These are phyloP conservation scores for Papilio elwesi DNA, from an alignment of 2,888 invertebrate genomes.

Conservation along the genomic window DNA sequence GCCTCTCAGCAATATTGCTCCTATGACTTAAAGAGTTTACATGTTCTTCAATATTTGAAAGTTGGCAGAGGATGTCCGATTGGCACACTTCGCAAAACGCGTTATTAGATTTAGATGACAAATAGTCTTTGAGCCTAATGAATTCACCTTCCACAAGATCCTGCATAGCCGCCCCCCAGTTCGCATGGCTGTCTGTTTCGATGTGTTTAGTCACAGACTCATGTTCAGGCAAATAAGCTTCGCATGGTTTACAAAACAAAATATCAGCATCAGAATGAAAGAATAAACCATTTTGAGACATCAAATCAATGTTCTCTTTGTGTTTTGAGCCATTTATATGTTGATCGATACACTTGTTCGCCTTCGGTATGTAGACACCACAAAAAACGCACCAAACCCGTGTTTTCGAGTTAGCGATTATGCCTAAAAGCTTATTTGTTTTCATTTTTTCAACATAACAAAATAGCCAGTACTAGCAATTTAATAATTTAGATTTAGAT, in stretches of 20 bases:
- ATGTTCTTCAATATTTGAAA: slow-evolving; percentile 61
- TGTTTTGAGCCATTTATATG: slow-evolving; percentile 68
- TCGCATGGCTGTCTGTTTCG: slow-evolving; percentile 60
- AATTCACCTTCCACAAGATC: slow-evolving; percentile 67
- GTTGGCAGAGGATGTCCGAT: slow-evolving; percentile 53
- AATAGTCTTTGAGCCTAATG: slow-evolving; percentile 59
- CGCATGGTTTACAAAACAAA: slow-evolving; percentile 65
- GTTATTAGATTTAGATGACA: slow-evolving; percentile 60
- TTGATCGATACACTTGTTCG: slow-evolving; percentile 69
- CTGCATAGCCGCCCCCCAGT: slow-evolving; percentile 65
- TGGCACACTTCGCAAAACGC: slow-evolving; percentile 65
- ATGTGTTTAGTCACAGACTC: slow-evolving; percentile 63
- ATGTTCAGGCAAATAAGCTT: slow-evolving; percentile 54
- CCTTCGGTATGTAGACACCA: slow-evolving; percentile 68
- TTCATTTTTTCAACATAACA: slow-evolving; percentile 58
- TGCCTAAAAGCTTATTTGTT: slow-evolving; percentile 60
- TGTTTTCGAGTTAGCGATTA: slow-evolving; percentile 65
- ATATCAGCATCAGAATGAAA: slow-evolving; percentile 51
- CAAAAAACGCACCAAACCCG: slow-evolving; percentile 69
- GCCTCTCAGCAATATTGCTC: slow-evolving; percentile 57
- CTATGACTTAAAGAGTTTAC: slow-evolving; percentile 63
- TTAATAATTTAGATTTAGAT: slow-evolving; percentile 12
- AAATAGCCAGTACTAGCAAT: slow-evolving; percentile 14
- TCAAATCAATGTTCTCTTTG: slow-evolving; percentile 63
- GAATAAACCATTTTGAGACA: slow-evolving; percentile 63